These are phyloP conservation scores for Pemphigus obesinymphae DNA, from an alignment of 1,140 invertebrate genomes.

Conservation along the genomic window DNA sequence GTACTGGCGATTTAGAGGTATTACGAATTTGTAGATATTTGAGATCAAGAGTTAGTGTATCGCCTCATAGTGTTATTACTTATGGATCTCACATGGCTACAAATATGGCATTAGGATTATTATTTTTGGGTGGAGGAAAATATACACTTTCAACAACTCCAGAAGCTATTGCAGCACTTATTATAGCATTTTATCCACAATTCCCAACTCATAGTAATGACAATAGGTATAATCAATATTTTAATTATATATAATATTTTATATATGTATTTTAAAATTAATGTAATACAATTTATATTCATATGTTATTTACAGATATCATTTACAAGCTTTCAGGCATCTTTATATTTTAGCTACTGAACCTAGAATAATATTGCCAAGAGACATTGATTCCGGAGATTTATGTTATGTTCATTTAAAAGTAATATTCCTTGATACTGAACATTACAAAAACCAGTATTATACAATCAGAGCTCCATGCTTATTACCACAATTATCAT, in stretches of 20 bases:
- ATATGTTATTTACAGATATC: slow-evolving; percentile 31
- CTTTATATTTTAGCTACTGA: slow-evolving; percentile 91
- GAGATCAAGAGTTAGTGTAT: slow-evolving; percentile 62
- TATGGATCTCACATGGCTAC: slow-evolving; percentile 93
- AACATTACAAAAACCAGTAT: slow-evolving; percentile 54
- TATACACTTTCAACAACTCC: slow-evolving; percentile 81
- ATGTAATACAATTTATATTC: background rate
- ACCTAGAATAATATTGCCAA: slow-evolving; percentile 77
- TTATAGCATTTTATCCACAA: slow-evolving; percentile 93
- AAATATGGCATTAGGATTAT: slow-evolving; percentile 85
- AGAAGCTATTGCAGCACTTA: slow-evolving; percentile 76
- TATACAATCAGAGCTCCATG: slow-evolving; percentile 72
- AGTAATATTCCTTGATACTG: slow-evolving; percentile 57
- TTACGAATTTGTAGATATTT: slow-evolving; percentile 80
- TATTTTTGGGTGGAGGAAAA: slow-evolving; percentile 90
- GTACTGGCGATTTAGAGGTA: slow-evolving; percentile 84
- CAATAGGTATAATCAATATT: slow-evolving; percentile 63
- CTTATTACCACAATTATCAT: slow-evolving; percentile 75
- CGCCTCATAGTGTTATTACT: slow-evolving; percentile 63
- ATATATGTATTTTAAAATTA: too few relatives aligned
- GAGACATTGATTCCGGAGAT: slow-evolving; percentile 73
- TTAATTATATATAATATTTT: background rate
- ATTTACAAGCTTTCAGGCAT: slow-evolving; percentile 91
- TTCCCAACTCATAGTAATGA: slow-evolving; percentile 95
- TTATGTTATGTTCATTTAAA: slow-evolving; percentile 76